Conservation (phyloP, 2,113 vertebrate genomes). For the Corythornis madagascariensis region DNA sequence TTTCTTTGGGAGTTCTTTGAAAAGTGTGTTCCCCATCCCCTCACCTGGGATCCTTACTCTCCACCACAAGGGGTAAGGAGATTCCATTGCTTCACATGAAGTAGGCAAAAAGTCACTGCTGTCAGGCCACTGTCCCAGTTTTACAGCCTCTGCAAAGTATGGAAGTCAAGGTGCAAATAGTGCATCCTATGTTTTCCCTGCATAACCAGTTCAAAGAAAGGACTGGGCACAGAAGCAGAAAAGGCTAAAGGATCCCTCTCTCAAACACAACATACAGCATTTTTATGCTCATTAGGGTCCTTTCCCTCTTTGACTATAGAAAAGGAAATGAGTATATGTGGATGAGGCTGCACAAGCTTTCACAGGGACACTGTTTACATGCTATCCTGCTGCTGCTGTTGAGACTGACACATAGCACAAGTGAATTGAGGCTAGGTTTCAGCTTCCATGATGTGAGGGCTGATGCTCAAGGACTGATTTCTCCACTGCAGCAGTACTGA, state of each 20-base stretch:
- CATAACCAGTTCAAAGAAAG: background rate
- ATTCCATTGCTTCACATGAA: background rate
- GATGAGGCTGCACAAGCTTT: constrained; percentile 27
- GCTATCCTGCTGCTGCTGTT: background rate
- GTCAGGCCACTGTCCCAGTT: background rate
- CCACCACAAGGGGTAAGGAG: background rate
- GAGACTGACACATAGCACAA: background rate
- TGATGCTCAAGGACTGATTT: background rate
- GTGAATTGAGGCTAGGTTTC: background rate
- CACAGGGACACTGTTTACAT: background rate
- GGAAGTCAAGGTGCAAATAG: background rate
- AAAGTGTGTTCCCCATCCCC: background rate
- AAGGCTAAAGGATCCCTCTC: constrained; percentile 3
- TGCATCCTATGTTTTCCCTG: background rate
- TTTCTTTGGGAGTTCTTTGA: background rate
- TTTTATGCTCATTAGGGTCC: background rate
- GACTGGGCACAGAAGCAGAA: constrained; percentile 10
- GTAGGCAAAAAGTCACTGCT: background rate
- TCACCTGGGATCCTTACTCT: background rate
- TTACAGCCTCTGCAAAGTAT: background rate
- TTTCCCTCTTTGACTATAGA: background rate
- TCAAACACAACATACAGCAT: background rate
- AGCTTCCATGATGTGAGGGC: accelerated
- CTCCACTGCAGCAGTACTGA: background rate
- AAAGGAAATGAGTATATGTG: background rate